Percentiles rank a stretch among this genome's conserved stretches.
Conservation (phyloP, 1,140 invertebrate species). For the Hycleus cichorii region DNA sequence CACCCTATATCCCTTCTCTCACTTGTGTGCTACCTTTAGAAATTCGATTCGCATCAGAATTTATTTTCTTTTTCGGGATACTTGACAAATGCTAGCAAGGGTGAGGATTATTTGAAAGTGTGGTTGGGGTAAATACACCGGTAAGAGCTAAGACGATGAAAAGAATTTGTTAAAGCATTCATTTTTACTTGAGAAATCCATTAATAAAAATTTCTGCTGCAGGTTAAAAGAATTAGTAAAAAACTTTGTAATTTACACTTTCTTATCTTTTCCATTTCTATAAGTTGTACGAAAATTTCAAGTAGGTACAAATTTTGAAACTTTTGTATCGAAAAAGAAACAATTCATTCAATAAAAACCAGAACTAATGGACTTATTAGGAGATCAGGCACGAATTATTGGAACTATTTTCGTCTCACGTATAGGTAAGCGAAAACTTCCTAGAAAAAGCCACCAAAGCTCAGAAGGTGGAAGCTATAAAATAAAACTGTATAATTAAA, state of each 20-base stretch:
- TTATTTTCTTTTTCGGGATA: conserved; percentile 21
- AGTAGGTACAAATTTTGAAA: no score
- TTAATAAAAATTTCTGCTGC: conserved; percentile 34
- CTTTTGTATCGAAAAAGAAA: no score
- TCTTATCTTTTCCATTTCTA: no score
- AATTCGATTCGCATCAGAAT: conserved; percentile 23
- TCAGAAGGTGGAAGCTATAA: no score
- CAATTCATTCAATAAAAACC: no score
- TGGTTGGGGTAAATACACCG: not conserved
- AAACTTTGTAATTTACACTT: conserved; percentile 30
- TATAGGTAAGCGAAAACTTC: no score
- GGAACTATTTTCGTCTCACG: no score
- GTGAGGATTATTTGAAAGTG: not conserved
- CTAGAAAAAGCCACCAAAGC: no score
- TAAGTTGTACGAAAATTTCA: no score
- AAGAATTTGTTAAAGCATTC: conserved; percentile 17
- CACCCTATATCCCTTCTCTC: conserved; percentile 5
- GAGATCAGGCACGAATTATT: no score
- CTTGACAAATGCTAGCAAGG: conserved; percentile 21
- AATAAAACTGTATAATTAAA: no score
- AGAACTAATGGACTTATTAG: no score
- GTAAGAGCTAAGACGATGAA: not conserved
- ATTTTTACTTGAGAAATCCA: conserved; percentile 34
- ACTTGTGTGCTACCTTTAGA: conserved; percentile 6
- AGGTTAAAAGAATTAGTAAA: conserved; percentile 32